These are phyloP conservation scores for Penaeus chinensis DNA, from an alignment of 1,140 invertebrate species.

Conservation along the genomic window DNA sequence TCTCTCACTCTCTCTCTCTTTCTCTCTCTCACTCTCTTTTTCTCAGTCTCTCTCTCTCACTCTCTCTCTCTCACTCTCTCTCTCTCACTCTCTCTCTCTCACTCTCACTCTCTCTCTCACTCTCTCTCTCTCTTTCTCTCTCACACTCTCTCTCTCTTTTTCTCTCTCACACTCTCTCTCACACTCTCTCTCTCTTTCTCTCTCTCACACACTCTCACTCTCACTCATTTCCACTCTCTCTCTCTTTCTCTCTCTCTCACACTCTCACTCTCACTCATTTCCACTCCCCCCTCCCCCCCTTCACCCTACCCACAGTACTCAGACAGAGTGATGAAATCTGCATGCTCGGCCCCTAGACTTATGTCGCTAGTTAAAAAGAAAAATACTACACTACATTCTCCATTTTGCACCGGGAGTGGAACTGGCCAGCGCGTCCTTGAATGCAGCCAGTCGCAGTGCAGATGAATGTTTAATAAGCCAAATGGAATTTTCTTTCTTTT, in stretches of 20 bases:
- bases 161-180: too few relatives aligned
- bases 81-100: constrained; percentile 9
- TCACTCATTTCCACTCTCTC: not conserved
- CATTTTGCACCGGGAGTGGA: too few relatives aligned
- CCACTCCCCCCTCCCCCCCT: not conserved
- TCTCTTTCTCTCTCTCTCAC: not conserved
- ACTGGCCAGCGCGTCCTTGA: too few relatives aligned
- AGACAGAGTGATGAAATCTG: too few relatives aligned
- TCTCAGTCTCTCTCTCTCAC: not conserved
- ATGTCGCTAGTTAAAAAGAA: too few relatives aligned
- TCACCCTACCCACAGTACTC: too few relatives aligned
- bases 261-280: not conserved
- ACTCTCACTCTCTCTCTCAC: not conserved
- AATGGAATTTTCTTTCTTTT: not conserved
- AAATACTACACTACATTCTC: too few relatives aligned
- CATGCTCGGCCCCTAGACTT: too few relatives aligned
- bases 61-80: not conserved
- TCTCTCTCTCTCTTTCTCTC: not conserved
- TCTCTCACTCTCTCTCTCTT: not conserved
- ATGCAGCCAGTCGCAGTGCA: not conserved
- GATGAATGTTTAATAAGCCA: constrained; percentile 1
- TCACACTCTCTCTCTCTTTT: too few relatives aligned
- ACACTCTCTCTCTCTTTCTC: too few relatives aligned
- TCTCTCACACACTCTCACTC: not conserved
- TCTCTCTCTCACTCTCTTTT: not conserved